Evolutionary conservation across 2,797 vertebrate genomes (phyloP).

Genomic region (Paguma larvata): DNA sequence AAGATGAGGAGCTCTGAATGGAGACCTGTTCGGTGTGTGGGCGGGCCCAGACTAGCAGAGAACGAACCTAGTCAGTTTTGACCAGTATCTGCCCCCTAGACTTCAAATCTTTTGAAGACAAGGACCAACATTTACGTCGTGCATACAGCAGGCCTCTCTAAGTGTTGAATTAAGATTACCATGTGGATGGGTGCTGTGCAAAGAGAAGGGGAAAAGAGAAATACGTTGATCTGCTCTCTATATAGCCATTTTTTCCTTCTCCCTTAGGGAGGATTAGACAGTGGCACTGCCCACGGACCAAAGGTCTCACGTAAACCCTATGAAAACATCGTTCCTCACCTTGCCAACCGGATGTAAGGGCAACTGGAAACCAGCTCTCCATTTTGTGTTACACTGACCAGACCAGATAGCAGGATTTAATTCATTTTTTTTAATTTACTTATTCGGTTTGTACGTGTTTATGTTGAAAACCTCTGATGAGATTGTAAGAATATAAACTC

Average conservation of each 20-base stretch:
- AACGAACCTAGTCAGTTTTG: not conserved
- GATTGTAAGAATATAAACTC: not conserved
- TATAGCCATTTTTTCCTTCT: not conserved
- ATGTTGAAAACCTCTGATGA: slow-evolving; percentile 6
- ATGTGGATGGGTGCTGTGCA: not conserved
- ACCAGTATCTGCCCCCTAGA: not conserved
- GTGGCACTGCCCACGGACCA: not conserved
- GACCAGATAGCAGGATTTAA: not conserved
- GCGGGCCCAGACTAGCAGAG: not conserved
- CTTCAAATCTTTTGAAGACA: not conserved
- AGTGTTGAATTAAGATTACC: not conserved
- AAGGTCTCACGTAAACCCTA: not conserved
- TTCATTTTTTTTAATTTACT: not conserved
- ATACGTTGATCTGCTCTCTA: not conserved
- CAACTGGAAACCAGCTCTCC: not conserved
- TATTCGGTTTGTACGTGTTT: not conserved
- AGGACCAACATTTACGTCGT: not conserved
- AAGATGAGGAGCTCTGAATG: not conserved
- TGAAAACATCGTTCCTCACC: not conserved
- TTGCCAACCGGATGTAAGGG: not conserved
- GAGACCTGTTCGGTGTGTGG: not conserved
- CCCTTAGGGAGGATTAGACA: rapidly evolving
- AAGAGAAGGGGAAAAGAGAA: not conserved
- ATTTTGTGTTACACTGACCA: not conserved
- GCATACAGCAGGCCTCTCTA: not conserved